Conservation (phyloP, 2,888 invertebrate species). For the Drosophila phalerata region DNA sequence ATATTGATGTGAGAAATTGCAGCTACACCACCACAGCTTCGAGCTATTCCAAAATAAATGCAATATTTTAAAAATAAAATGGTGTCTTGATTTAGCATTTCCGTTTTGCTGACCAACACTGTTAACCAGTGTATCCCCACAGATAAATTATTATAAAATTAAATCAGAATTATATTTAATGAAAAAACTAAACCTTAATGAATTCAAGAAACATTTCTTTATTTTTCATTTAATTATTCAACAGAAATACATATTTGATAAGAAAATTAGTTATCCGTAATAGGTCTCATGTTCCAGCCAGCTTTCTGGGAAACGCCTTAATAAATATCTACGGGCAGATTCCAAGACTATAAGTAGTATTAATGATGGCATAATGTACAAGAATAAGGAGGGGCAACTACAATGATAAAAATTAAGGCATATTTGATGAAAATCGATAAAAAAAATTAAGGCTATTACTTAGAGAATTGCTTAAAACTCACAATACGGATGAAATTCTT, state of each 20-base stretch:
- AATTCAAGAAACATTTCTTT: too few relatives aligned
- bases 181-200: too few relatives aligned
- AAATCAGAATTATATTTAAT: too few relatives aligned
- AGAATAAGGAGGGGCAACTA: slow-evolving; percentile 32
- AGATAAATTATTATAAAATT: too few relatives aligned
- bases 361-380: slow-evolving; percentile 31
- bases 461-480: slow-evolving; percentile 14
- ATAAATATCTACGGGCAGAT: slow-evolving; percentile 37
- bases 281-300: slow-evolving; percentile 48
- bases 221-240: neutral
- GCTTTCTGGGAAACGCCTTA: slow-evolving; percentile 41
- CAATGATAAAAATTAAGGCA: neutral
- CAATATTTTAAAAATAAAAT: slow-evolving; percentile 74
- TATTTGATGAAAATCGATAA: neutral
- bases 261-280: slow-evolving; percentile 1
- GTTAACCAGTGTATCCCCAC: too few relatives aligned
- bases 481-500: slow-evolving; percentile 22
- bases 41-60: slow-evolving; percentile 77
- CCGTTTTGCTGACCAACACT: neutral
- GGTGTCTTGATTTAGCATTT: neutral
- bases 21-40: slow-evolving; percentile 74
- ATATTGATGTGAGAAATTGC: slow-evolving; percentile 68
- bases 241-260: neutral
- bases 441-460: rapidly evolving
- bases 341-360: slow-evolving; percentile 38